phyloP scores from a whole-genome alignment of 2,888 invertebrate species.

The Cryptocephalus moraei region DNA sequence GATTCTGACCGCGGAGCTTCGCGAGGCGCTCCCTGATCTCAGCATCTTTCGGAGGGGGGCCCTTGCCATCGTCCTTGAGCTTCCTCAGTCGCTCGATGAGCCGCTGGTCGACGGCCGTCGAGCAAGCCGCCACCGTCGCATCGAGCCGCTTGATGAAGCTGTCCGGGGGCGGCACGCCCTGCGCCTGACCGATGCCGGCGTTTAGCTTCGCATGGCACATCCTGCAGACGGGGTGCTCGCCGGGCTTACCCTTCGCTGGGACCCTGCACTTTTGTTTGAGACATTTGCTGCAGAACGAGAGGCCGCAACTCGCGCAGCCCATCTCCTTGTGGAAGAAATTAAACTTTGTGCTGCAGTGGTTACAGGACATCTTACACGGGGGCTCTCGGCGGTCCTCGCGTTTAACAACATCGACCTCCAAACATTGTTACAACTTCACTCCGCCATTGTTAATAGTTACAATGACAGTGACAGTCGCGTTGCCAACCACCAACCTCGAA shows the following conservation, averaged over 20 bases:
- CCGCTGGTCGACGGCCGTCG: conserved; percentile 45
- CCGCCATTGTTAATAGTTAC: no score
- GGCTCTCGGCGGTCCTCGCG: no score
- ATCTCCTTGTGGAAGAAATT: conserved; percentile 66
- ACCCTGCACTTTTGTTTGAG: conserved; percentile 60
- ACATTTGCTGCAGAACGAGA: conserved; percentile 76
- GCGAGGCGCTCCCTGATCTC: conserved; percentile 57
- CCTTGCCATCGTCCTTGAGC: conserved; percentile 48
- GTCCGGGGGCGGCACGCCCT: conserved; percentile 40
- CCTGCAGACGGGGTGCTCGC: conserved; percentile 57
- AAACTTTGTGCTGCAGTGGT: conserved; percentile 59
- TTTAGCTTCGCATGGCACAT: conserved; percentile 40
- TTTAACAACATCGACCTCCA: no score
- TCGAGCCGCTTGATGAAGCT: conserved; percentile 45
- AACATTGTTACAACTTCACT: no score
- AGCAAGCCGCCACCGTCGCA: neutral
- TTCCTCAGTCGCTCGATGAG: conserved; percentile 58
- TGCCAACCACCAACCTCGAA: no score
- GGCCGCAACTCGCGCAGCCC: conserved; percentile 76
- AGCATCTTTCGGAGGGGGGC: conserved; percentile 44
- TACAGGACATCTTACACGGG: conserved; percentile 53
- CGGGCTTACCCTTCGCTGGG: conserved; percentile 46
- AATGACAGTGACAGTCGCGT: no score
- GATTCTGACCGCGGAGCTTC: conserved; percentile 51
- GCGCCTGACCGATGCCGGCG: conserved; percentile 18